These are phyloP conservation scores for Lophura nycthemera DNA, from an alignment of 2,113 vertebrate genomes.

Conservation along the genomic window DNA sequence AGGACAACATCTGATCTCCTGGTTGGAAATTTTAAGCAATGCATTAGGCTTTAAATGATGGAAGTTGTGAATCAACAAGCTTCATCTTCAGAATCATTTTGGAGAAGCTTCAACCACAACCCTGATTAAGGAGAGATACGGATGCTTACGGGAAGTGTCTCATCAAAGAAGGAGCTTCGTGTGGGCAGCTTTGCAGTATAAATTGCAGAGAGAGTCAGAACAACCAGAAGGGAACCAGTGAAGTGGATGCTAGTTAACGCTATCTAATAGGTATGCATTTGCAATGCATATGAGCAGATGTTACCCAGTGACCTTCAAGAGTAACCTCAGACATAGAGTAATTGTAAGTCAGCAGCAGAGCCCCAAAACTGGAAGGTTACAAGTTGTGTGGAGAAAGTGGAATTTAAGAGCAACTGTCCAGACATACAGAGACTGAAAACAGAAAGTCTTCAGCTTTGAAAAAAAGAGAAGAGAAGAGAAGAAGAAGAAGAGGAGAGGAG, in stretches of 20 bases:
- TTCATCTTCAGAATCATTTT: not conserved
- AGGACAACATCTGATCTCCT: not conserved
- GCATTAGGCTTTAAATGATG: not conserved
- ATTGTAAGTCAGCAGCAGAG: not conserved
- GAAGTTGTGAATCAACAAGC: not conserved
- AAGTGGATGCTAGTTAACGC: conserved; percentile 16
- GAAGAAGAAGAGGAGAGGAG: no score
- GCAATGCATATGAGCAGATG: conserved; percentile 43
- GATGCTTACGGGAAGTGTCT: not conserved
- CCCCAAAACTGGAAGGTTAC: not conserved
- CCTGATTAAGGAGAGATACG: not conserved
- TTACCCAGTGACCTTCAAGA: conserved; percentile 46
- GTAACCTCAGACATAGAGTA: not conserved
- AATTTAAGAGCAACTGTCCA: not conserved
- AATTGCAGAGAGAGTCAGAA: not conserved
- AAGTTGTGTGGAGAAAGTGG: not conserved
- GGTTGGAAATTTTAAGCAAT: not conserved
- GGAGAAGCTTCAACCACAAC: not conserved
- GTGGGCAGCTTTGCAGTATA: not conserved
- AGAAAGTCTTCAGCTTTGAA: not conserved
- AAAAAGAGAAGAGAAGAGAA: no score
- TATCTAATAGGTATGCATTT: conserved; percentile 27
- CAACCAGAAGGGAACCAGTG: not conserved
- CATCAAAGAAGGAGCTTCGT: not conserved
- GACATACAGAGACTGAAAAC: not conserved